Evolutionary conservation across 2,113 vertebrate genomes (phyloP).

Genomic region (Cyrtonyx montezumae): DNA sequence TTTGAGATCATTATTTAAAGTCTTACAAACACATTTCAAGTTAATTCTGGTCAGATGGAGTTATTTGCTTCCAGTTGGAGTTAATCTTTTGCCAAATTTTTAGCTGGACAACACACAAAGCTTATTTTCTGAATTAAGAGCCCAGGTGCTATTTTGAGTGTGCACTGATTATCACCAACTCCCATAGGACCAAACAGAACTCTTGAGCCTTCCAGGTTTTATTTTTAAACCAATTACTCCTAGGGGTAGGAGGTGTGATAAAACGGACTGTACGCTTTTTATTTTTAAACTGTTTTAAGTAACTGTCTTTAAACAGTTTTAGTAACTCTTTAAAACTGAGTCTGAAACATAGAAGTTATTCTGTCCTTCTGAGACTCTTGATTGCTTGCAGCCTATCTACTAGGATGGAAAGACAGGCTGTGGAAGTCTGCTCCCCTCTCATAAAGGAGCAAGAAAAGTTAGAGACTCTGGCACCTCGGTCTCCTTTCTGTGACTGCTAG

Average conservation of each 20-base stretch:
- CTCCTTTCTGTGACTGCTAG: not conserved
- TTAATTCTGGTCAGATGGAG: conserved; percentile 47
- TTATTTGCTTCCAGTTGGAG: conserved; percentile 26
- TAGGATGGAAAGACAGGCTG: not conserved
- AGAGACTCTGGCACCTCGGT: not conserved
- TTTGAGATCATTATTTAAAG: not conserved
- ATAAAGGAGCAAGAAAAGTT: not conserved
- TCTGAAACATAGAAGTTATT: not conserved
- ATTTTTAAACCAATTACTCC: conserved; percentile 31
- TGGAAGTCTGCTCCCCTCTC: not conserved
- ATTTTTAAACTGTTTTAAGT: conserved; percentile 5
- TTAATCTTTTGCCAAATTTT: conserved; percentile 39
- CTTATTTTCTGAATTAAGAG: conserved; percentile 45
- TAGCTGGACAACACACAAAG: conserved; percentile 43
- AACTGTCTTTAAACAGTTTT: not conserved
- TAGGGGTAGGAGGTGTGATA: not conserved
- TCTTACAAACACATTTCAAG: not conserved
- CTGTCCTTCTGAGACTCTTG: not conserved
- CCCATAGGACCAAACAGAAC: conserved; percentile 10
- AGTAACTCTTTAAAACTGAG: not conserved
- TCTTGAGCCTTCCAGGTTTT: conserved; percentile 34
- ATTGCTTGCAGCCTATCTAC: not conserved
- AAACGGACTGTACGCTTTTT: not conserved
- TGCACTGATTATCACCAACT: conserved; percentile 32
- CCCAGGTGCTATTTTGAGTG: conserved; percentile 54